phyloP scores from a whole-genome alignment of 2,113 vertebrate species.

The Hyaena hyaena region DNA sequence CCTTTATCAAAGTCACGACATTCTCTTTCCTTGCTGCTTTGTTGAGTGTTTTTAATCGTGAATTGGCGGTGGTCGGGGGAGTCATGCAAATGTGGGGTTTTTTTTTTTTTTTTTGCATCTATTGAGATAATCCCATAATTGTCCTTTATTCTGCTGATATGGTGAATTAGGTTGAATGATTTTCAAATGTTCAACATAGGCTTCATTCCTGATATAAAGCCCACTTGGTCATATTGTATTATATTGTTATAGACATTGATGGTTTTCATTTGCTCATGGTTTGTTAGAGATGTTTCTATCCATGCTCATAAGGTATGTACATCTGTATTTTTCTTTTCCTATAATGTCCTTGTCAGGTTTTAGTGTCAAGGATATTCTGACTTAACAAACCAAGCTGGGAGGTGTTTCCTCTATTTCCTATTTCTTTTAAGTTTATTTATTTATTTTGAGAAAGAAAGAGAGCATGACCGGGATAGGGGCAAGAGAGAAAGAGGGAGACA shows the following conservation, averaged over 20 bases:
- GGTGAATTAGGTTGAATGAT: neutral
- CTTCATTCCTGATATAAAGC: neutral
- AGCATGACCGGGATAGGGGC: too few species aligned
- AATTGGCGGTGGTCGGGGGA: neutral
- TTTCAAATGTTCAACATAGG: neutral
- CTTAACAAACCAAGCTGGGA: neutral
- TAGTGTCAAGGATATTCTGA: neutral
- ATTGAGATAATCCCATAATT: neutral
- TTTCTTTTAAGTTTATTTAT: too few species aligned
- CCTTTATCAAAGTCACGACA: neutral
- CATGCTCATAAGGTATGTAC: neutral
- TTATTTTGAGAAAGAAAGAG: too few species aligned
- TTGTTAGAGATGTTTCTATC: neutral
- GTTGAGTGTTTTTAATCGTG: neutral
- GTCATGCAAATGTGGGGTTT: neutral
- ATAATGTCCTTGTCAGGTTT: neutral
- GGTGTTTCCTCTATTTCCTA: neutral
- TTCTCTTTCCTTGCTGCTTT: neutral
- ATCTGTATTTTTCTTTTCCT: neutral
- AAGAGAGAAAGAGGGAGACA: too few species aligned
- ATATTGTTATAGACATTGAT: neutral
- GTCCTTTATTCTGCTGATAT: neutral
- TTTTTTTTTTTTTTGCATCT: neutral
- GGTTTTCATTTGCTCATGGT: neutral
- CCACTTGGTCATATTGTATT: neutral